Evolutionary conservation across 2,797 vertebrate genomes (phyloP).

Genomic region (Rhincodon typus): DNA sequence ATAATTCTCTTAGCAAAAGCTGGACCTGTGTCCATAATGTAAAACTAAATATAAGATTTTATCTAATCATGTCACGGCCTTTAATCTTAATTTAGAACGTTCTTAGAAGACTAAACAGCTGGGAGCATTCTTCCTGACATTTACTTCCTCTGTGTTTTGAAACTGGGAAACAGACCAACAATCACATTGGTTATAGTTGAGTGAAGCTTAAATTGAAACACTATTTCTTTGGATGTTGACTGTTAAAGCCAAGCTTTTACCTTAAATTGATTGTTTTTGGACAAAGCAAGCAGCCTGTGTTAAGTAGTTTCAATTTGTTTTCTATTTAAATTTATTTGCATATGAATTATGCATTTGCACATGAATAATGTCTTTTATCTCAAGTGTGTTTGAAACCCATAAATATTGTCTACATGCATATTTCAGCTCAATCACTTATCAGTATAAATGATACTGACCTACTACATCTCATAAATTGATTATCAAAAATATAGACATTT

Average conservation of each 20-base stretch:
- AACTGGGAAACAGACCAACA: neutral
- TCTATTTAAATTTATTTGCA: neutral
- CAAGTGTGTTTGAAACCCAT: neutral
- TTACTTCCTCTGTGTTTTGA: neutral
- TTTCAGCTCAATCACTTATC: neutral
- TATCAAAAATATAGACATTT: neutral
- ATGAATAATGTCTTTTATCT: neutral
- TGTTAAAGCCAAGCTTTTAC: neutral
- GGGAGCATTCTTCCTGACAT: neutral
- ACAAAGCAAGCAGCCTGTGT: constrained; percentile 2
- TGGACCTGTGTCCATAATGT: neutral
- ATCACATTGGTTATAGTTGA: neutral
- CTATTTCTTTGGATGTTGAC: neutral
- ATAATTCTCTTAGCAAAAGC: neutral
- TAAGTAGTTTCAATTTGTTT: neutral
- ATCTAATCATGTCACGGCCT: neutral
- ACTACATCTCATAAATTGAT: neutral
- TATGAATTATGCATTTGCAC: neutral
- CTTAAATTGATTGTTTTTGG: neutral
- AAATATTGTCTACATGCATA: neutral
- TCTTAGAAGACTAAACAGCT: neutral
- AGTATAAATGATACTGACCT: neutral
- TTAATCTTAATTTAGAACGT: neutral
- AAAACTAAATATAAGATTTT: neutral
- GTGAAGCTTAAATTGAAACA: neutral